Conservation (phyloP, 1,140 invertebrate species). For the Drosophila sp. region DNA sequence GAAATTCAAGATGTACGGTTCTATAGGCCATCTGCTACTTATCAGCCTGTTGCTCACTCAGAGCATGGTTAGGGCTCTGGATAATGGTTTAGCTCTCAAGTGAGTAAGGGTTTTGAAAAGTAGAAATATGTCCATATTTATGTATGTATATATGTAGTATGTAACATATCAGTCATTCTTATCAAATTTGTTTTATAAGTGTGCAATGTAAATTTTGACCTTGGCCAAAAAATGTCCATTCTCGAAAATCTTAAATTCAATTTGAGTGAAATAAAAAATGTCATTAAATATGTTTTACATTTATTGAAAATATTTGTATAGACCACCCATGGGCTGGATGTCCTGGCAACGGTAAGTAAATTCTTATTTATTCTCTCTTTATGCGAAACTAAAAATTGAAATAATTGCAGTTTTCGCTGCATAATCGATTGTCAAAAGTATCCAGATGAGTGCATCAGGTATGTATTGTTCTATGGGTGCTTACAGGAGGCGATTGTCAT, state of each 20-base stretch:
- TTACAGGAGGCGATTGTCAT: too few species aligned
- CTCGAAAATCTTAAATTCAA: too few species aligned
- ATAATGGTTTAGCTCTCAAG: conserved; percentile 90
- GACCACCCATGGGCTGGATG: conserved; percentile 95
- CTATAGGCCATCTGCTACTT: conserved; percentile 15
- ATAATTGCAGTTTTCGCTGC: conserved; percentile 88
- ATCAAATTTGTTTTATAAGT: too few species aligned
- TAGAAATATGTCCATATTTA: too few species aligned
- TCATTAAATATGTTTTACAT: too few species aligned
- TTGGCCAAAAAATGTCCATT: too few species aligned
- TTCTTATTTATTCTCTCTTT: not conserved
- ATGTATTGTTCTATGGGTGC: not conserved
- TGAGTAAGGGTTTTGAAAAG: conserved; percentile 19
- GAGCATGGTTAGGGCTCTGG: conserved; percentile 83
- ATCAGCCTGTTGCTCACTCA: conserved; percentile 40
- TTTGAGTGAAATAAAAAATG: too few species aligned
- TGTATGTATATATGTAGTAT: too few species aligned
- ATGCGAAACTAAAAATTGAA: not conserved
- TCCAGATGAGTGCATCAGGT: conserved; percentile 97
- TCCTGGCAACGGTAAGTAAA: conserved; percentile 90
- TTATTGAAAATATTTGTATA: conserved; percentile 79
- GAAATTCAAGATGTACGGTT: conserved; percentile 40
- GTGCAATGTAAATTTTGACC: too few species aligned
- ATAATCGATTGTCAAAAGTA: conserved; percentile 96
- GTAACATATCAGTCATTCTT: too few species aligned